phyloP scores from a whole-genome alignment of 92 coral and sea anemone genomes.

The Porites rus region DNA sequence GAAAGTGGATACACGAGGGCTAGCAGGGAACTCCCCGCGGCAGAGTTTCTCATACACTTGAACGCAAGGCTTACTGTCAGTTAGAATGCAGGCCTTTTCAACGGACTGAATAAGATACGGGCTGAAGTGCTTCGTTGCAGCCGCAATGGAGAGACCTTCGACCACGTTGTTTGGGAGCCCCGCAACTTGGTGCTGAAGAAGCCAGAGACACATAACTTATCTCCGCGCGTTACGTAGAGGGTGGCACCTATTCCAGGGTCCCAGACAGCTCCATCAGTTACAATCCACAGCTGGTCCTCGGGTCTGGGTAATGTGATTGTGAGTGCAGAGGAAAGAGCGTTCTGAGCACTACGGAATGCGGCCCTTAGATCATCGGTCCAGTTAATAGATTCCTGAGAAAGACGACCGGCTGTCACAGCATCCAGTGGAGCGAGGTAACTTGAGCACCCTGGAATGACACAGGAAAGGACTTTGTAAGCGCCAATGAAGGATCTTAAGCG shows the following conservation, averaged over 20 bases:
- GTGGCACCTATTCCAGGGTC: constrained; percentile 72
- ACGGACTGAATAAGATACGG: too few relatives aligned
- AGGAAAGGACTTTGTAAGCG: constrained; percentile 59
- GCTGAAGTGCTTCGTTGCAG: too few relatives aligned
- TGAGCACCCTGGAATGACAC: constrained; percentile 63
- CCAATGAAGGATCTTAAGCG: constrained; percentile 55
- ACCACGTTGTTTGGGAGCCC: too few relatives aligned
- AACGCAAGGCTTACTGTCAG: constrained; percentile 70
- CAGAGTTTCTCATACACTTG: constrained; percentile 65
- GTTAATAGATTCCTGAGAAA: not conserved
- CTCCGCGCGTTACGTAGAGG: constrained; percentile 58
- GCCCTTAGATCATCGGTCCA: too few relatives aligned
- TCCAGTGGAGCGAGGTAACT: constrained; percentile 70
- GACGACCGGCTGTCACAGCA: constrained; percentile 64
- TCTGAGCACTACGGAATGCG: constrained; percentile 43
- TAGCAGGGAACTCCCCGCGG: constrained; percentile 66
- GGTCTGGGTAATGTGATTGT: constrained; percentile 68
- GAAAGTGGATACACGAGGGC: constrained; percentile 72
- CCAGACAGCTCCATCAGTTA: constrained; percentile 66
- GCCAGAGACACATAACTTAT: constrained; percentile 1
- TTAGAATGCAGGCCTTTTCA: constrained; percentile 33
- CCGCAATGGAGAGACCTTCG: too few relatives aligned
- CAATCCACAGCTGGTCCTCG: constrained; percentile 69
- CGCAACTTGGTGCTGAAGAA: too few relatives aligned
- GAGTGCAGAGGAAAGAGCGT: constrained; percentile 55